Evolutionary conservation across 2,888 invertebrate genomes (phyloP).

Genomic region (Himalopsyche tibetana): DNA sequence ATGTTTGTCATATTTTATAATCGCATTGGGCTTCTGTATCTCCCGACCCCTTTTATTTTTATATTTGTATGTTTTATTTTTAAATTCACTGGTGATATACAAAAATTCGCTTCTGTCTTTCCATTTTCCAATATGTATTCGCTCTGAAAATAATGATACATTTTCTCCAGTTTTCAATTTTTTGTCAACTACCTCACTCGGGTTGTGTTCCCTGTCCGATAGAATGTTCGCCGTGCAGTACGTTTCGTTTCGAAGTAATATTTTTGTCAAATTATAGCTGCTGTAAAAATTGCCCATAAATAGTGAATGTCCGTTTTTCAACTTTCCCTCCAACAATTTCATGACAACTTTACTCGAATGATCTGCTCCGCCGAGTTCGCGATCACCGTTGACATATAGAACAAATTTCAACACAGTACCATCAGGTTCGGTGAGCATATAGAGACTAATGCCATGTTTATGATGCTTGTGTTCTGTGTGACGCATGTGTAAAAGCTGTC

Average conservation of each 20-base stretch:
- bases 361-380: conserved; percentile 66
- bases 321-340: conserved; percentile 67
- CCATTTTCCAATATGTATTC: conserved; percentile 58
- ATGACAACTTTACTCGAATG: conserved; percentile 67
- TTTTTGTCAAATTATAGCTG: conserved; percentile 67
- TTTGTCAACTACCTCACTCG: conserved; percentile 51
- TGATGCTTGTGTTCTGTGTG: conserved; percentile 68
- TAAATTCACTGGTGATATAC: conserved; percentile 28
- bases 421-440: conserved; percentile 68
- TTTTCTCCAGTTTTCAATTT: not conserved
- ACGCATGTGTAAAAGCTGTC: conserved; percentile 68
- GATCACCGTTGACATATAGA: conserved; percentile 66
- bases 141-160: not conserved
- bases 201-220: not conserved
- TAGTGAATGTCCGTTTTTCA: conserved; percentile 67
- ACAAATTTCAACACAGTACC: conserved; percentile 67
- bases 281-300: conserved; percentile 69
- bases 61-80: not conserved
- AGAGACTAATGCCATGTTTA: conserved; percentile 69
- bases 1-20: conserved; percentile 35
- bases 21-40: not conserved
- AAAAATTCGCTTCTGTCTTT: conserved; percentile 57
- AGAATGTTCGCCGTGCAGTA: conserved; percentile 70
- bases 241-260: conserved; percentile 67
- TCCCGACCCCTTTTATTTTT: conserved; percentile 8